Evolutionary conservation across 2,113 vertebrate species (phyloP), one percentile per base, ranked within the genome.

Genomic region (Cyprinus carpio): DNA sequence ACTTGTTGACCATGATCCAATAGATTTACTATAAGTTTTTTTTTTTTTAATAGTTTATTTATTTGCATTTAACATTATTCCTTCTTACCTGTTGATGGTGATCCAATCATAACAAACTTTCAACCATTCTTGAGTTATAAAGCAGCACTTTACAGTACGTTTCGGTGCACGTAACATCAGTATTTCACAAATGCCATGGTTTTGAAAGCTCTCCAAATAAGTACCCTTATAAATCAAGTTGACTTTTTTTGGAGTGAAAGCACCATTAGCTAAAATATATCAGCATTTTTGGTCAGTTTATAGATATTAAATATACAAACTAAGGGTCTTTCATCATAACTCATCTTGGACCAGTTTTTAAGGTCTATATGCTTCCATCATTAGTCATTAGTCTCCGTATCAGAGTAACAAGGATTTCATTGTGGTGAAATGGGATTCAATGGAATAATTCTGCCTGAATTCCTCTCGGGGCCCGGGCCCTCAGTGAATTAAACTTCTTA

Each of bases 401-500:
- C 91, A 92, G 88, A 84, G 81, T 89, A 90, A 91, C 87, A 90
- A 86, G 79, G 91, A 90, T 87, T 91, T 89, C 90, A 40, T 83
- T 92, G 90, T 90, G 89, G 90, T 90, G 88, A 93, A 93, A 93
- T 90, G 89, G 89, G 90, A 92, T 93, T 94, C 92, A 91, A 93
- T 92, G 93, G 91, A 94, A 93, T 93, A 93, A 92, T 92, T 94
- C 92, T 91, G 90, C 90, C 92, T 92, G 89, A 93, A 94, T 94
- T 92, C 92, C 93, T 91, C 90, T 91, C 90, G 84, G 90, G 90
- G 91, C 91, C 92, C 88, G 87, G 91, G 86, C 91, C 94, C 93
- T 93, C 92, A 91, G 88, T 92, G 93, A 95, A 93, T 93, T 93
- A 94, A 93, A 93, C 93, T 92, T 93, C 93, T 95, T 94, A 93